A percentile compares a stretch with the other conserved stretches of the same genome.
phyloP scores from a whole-genome alignment of 2,797 vertebrate genomes.

The Platyrinchus mystaceus region DNA sequence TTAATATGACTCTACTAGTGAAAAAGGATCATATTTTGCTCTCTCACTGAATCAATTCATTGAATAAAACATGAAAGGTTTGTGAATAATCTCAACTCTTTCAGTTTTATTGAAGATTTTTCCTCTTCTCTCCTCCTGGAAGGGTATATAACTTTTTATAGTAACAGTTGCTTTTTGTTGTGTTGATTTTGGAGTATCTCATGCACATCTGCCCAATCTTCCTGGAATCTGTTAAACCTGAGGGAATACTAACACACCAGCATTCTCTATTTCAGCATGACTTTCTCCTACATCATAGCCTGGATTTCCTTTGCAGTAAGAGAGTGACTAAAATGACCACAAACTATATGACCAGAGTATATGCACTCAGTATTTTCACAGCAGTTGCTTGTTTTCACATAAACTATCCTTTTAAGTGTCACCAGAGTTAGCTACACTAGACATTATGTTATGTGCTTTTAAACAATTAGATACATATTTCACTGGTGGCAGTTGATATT shows the following conservation, averaged over 20 bases:
- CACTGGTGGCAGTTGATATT: background rate
- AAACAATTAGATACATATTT: background rate
- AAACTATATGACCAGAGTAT: background rate
- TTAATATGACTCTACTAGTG: background rate
- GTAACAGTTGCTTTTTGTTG: background rate
- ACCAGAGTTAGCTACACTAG: background rate
- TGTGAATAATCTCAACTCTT: background rate
- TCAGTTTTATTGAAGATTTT: background rate
- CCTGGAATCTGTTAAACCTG: conserved; percentile 11
- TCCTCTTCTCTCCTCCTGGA: background rate
- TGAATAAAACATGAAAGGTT: background rate
- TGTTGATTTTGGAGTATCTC: background rate
- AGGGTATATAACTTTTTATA: background rate
- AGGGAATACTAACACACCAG: conserved; percentile 9
- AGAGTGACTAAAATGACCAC: background rate
- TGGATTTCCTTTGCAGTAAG: background rate
- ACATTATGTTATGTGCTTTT: background rate
- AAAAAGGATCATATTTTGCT: background rate
- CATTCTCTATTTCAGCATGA: background rate
- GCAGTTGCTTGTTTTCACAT: background rate
- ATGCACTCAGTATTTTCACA: background rate
- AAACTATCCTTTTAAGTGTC: background rate
- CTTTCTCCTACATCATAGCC: conserved; percentile 9
- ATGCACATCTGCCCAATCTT: conserved; percentile 19
- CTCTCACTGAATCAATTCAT: background rate